phyloP scores from a whole-genome alignment of 2,797 vertebrate genomes.

The Esox masquinongy region DNA sequence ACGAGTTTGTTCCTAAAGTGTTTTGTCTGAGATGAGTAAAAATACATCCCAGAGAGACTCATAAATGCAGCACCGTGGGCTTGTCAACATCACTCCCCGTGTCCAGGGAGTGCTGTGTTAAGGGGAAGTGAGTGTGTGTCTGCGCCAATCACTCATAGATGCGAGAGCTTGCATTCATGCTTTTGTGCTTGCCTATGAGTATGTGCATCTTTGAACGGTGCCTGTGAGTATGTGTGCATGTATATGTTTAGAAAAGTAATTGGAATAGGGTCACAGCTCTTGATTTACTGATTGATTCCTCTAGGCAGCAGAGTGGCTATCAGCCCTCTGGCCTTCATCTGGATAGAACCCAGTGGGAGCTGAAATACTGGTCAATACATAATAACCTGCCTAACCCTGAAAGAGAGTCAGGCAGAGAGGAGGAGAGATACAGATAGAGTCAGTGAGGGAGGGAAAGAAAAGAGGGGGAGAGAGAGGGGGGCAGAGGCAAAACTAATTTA shows the following conservation, averaged over 20 bases:
- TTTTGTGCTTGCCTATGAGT: slow-evolving; percentile 4
- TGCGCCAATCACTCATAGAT: not conserved
- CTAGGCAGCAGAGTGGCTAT: slow-evolving; percentile 6
- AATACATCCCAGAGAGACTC: slow-evolving; percentile 8
- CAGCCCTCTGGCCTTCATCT: slow-evolving; percentile 35
- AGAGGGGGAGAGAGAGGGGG: not conserved
- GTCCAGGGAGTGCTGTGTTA: slow-evolving; percentile 28
- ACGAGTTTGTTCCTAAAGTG: slow-evolving; percentile 60
- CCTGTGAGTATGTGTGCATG: slow-evolving; percentile 10
- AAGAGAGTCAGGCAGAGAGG: not conserved
- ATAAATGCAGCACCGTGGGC: slow-evolving; percentile 56
- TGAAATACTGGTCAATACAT: slow-evolving; percentile 50
- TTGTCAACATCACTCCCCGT: slow-evolving; percentile 64
- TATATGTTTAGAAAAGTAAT: not conserved
- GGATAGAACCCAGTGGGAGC: slow-evolving; percentile 63
- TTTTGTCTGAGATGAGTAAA: slow-evolving; percentile 51
- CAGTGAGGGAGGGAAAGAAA: not conserved
- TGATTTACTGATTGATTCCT: slow-evolving; percentile 54
- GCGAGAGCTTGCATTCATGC: not conserved
- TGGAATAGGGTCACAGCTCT: slow-evolving; percentile 15
- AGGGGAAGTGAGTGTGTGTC: not conserved
- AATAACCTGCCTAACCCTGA: slow-evolving; percentile 14
- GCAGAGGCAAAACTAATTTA: not conserved
- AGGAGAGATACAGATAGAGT: not conserved
- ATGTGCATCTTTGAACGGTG: not conserved